phyloP scores from a whole-genome alignment of 2,113 vertebrate genomes.

The Scomber scombrus region DNA sequence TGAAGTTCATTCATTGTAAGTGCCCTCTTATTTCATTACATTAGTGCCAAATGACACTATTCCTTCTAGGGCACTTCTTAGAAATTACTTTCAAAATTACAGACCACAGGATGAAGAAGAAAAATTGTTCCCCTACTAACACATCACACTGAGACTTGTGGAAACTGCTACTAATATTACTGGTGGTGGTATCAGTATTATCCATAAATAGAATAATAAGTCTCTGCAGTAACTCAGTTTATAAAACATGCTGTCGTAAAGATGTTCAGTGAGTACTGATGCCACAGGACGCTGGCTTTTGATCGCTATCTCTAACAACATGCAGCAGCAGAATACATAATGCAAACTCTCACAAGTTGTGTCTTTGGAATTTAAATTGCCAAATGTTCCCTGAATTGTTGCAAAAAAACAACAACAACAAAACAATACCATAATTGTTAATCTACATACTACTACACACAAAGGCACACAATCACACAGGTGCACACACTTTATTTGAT shows the following conservation, averaged over 20 bases:
- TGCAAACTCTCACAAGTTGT: conserved; percentile 30
- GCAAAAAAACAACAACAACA: not conserved
- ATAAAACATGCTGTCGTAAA: conserved; percentile 10
- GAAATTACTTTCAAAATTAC: conserved; percentile 19
- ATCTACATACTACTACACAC: not conserved
- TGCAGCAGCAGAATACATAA: conserved; percentile 48
- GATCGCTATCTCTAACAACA: conserved; percentile 50
- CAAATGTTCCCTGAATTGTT: conserved; percentile 22
- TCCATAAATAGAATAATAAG: conserved; percentile 17
- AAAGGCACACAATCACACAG: not conserved
- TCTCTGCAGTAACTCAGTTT: conserved; percentile 10
- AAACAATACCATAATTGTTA: not conserved
- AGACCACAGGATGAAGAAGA: conserved; percentile 5
- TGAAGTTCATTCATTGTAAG: conserved; percentile 1
- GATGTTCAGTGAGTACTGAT: conserved; percentile 36
- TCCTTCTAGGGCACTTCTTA: conserved; percentile 2
- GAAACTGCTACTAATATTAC: conserved; percentile 2
- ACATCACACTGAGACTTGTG: not conserved
- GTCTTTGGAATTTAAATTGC: conserved; percentile 47
- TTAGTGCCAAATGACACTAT: conserved; percentile 12
- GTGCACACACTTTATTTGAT: conserved; percentile 32
- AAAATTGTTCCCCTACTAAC: not conserved
- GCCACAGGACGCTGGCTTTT: conserved; percentile 19
- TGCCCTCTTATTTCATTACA: conserved; percentile 4
- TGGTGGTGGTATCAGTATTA: conserved; percentile 19